Base-by-base conservation (phyloP, 23 tunicate genomes). In the Diplosoma virens region DNA sequence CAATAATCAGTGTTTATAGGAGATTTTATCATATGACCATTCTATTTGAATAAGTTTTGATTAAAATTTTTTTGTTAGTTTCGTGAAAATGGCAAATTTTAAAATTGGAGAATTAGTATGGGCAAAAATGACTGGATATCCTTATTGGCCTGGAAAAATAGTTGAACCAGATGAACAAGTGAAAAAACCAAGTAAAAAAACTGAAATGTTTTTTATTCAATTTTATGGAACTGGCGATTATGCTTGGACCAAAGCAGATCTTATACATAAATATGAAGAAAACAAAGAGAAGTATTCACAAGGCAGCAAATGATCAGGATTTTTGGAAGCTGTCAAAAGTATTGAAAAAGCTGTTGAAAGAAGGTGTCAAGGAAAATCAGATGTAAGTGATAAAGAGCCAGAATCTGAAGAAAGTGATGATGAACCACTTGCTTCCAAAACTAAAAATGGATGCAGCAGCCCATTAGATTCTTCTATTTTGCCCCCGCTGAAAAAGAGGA, bases 211-310 rank as follows among this genome's bases (percentile, higher is more conserved):
- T 60, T 87, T 75, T 63, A 68, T 87, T 9, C 52, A 86, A 25
- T 87, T 87, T 30, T 87, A 87, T 56, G 95, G 95, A 58, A 87
- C 95, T 22, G 95, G 95, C 37, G 95, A 87, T 60, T 76, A 76
- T 82, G 95, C 95, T 47, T 87, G 95, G 95, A 87, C 95, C 53
- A 87, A 87, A 59, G 87, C 86, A 5, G 95, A 87, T 26, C 67
- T 87, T 28, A 77, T 87, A 3, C 86, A 87, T 26, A 30, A 53
- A 37, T 87, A 74, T 53, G 83, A 67, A 53, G 95, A 87, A 70
- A 58, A 81, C 30, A 81, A 76, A 30, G 81, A 87, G 26, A 69
- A 80, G 21, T 77, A 83, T 34, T 30, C 83, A 22, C 30, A 32
- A 32, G 87, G 73, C 25, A 76, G 68, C 77, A 82, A 76, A 59